Base-by-base conservation (phyloP, 1,140 invertebrate genomes). In the Calosoma granatense region DNA sequence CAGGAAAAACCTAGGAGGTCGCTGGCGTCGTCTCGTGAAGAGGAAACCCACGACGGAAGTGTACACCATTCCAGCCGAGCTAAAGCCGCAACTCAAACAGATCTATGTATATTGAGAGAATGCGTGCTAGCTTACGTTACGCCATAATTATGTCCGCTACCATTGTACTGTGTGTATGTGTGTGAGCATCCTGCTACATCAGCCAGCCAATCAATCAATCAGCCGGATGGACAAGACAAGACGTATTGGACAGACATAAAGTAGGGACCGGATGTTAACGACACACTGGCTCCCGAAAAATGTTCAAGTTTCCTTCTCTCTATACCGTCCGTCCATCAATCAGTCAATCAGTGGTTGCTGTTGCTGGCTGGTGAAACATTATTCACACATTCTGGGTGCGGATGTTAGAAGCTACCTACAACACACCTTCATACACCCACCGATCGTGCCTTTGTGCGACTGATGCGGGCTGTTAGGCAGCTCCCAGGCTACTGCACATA, bases 21-120 rank as follows among this genome's bases (percentile, higher is more conserved):
- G 84, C 64, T 89, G 87, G 81, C 83, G 85, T 72, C 81, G 86
- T 63, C 75, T 90, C 61, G 86, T 89, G 55, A 87, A 87, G 67
- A 85, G 82, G 78, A 89, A 90, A 76, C 80, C 85, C 23, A 81
- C 83, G 63, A 81, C 84, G 68, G 86, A 90, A 66, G 81, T 84
- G 56, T 88, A 88, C 76, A 86, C 85, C 65, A 88, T 92, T 76
- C 87, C 89, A 56, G 84, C 87, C 22, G 88, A 91, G 74, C 77
- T 90, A 58, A 87, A 88, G 72, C 87, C 88, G 61, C 89, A 92
- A 74, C 78, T 92, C 39, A 91, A 91, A 73, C 85, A 88, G 67
- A 91, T 92, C 65, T 92, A 91, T 72, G 89, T 92, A 63, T 92
- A 92, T 76, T 92, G 78, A 83, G 4, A 11, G 4, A 30, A 30